Base-by-base conservation (phyloP, 2,888 invertebrate species). In the Scaptomyza parva region DNA sequence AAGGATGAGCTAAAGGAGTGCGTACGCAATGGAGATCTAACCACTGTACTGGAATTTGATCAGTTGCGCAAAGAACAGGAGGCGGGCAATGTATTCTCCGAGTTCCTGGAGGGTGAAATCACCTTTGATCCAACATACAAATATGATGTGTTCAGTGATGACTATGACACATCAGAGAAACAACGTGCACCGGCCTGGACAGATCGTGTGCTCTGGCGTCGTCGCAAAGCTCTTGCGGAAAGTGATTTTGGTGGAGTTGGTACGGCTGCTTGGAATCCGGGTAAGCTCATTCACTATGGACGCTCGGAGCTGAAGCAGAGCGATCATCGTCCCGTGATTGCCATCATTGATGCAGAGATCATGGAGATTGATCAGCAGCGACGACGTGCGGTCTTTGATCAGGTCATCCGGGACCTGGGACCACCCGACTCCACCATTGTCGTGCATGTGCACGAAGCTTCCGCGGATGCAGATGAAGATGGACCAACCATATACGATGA, bases 111-210 rank as follows among this genome's bases (percentile, higher is more conserved):
- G 93, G 99, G 98, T 0, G 95, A 95, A 53, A 95, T 99, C 30
- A 95, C 94, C 43, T 99, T 99, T 91, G 94, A 97, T 12, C 99
- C 99, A 0, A 99, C 99, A 0, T 99, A 99, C 92, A 99, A 99
- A 91, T 99, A 99, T 90, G 99, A 99, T 92, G 93, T 99, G 58
- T 99, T 99, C 91, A 98, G 98, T 86, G 98, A 99, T 91, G 99
- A 99, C 92, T 99, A 99, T 90, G 99, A 99, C 91, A 99, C 99
- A 0, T 99, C 99, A 89, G 99, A 99, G 91, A 99, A 99, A 92
- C 95, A 96, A 89, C 94, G 99, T 62, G 96, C 97, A 1, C 99
- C 99, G 0, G 99, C 99, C 4, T 99, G 98, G 98, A 99, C 99
- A 0, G 99, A 99, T 92, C 93, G 99, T 68, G 94, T 99, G n/a